Base-by-base conservation (phyloP, 2,888 invertebrate species). In the Ectemnius cavifrons region DNA sequence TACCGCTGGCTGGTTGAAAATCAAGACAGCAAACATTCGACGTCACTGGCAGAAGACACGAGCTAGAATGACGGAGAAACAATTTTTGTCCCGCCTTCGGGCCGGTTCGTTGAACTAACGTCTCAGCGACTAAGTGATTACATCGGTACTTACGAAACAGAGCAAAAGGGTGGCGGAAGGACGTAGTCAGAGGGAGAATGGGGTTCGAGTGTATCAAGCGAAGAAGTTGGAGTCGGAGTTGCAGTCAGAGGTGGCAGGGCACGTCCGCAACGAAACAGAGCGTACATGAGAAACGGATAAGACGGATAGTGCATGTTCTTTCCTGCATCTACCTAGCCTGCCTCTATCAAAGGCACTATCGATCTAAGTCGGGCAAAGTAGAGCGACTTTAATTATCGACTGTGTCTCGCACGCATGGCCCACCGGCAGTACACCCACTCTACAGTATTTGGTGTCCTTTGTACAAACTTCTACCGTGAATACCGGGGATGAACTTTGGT, bases 291-390 rank as follows among this genome's bases (percentile, higher is more conserved):
- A 16, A 71, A 14, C 20, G 6, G 60, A 18, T 63, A 80, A 74
- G 80, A 82, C 37, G 37, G 37, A 37, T 71, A 56, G 75, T 83
- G 77, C 76, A 80, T 81, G 84, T 83, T 82, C 85, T 76, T 85
- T 76, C 73, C 63, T 47, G 52, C 69, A 64, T 67, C 71, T 47
- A 71, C 64, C 60, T 67, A 57, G 47, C 63, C 68, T 60, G 62
- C 14, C 68, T 63, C 64, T 71, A 79, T 83, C 85, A 83, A 83
- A 82, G 86, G 82, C 86, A 77, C 83, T 84, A 87, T 87, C 86
- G 88, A 87, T 87, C 87, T 83, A 83, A 85, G 85, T 85, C 85
- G 81, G 83, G 87, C 85, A 86, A 87, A 86, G 82, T 83, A 82
- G 37, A 37, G 77, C 77, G 83, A 86, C 85, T 87, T 87, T 87